phyloP scores from a whole-genome alignment of 2,113 vertebrate species.

The Forbesichthys agassizii region DNA sequence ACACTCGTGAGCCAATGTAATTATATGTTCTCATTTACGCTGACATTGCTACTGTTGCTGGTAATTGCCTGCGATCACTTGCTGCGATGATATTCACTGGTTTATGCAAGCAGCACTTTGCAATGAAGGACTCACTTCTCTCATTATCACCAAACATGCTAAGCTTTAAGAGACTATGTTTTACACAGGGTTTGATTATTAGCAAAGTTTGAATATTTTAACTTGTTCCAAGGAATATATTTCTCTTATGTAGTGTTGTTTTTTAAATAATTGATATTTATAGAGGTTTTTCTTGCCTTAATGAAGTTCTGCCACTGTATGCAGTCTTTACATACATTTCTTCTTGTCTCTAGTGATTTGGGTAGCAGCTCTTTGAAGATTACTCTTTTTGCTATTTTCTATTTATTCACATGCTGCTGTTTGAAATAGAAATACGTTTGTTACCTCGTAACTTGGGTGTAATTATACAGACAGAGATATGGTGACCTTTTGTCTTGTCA shows the following conservation, averaged over 20 bases:
- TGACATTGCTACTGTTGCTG: not conserved
- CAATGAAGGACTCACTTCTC: not conserved
- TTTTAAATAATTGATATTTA: slow-evolving; percentile 30
- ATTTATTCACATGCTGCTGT: slow-evolving; percentile 14
- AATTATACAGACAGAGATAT: not conserved
- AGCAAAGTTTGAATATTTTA: slow-evolving; percentile 1
- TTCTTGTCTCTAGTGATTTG: slow-evolving; percentile 14
- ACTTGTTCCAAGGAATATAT: slow-evolving; percentile 14
- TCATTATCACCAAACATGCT: slow-evolving; percentile 27
- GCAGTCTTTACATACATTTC: slow-evolving; percentile 1
- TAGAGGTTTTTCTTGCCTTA: slow-evolving; percentile 12
- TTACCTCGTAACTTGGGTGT: slow-evolving; percentile 18
- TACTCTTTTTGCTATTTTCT: slow-evolving; percentile 13
- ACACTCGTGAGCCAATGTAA: not conserved
- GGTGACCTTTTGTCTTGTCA: no score
- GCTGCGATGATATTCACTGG: slow-evolving; percentile 28
- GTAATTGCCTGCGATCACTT: not conserved
- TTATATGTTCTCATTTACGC: not conserved
- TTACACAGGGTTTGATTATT: not conserved
- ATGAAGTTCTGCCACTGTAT: slow-evolving; percentile 9
- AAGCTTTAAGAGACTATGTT: slow-evolving; percentile 1
- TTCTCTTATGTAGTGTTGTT: slow-evolving; percentile 19
- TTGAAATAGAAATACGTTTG: slow-evolving; percentile 21
- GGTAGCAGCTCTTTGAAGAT: slow-evolving; percentile 32
- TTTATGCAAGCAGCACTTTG: slow-evolving; percentile 11